These are phyloP conservation scores for Natator depressus DNA, from an alignment of 2,113 vertebrate genomes.

Conservation along the genomic window DNA sequence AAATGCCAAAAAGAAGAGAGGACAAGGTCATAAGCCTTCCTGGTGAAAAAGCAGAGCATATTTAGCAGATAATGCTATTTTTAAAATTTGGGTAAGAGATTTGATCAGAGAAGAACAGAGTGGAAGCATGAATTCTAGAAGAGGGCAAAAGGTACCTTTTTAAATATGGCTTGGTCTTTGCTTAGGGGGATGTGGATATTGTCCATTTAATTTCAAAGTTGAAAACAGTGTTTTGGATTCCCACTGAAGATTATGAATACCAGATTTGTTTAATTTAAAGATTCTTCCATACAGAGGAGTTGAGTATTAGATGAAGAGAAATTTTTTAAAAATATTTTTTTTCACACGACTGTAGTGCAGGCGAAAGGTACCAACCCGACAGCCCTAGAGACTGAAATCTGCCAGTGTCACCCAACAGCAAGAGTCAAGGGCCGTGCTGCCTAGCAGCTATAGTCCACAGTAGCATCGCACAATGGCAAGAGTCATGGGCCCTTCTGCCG, in stretches of 20 bases:
- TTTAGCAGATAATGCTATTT: constrained; percentile 45
- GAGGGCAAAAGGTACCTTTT: background rate
- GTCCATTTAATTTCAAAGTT: background rate
- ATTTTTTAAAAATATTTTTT: background rate
- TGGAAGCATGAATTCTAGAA: background rate
- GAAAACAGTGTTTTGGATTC: background rate
- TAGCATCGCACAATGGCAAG: background rate
- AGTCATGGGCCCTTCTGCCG: background rate
- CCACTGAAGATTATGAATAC: background rate
- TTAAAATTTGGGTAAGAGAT: constrained; percentile 40
- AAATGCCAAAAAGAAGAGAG: constrained; percentile 46
- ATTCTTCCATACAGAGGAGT: background rate
- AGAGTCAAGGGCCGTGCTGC: background rate
- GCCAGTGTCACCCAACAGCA: background rate
- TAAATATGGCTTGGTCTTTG: constrained; percentile 1
- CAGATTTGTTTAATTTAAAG: background rate
- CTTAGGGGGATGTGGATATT: background rate
- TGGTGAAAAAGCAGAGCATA: constrained; percentile 46
- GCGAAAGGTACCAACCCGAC: background rate
- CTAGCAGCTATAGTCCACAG: background rate
- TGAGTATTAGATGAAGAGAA: background rate
- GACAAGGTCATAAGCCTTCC: constrained; percentile 67
- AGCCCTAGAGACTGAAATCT: background rate
- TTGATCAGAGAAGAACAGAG: background rate
- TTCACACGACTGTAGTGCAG: background rate